Evolutionary conservation across 2,113 vertebrate species (phyloP).

Genomic region (Antigone vipio): DNA sequence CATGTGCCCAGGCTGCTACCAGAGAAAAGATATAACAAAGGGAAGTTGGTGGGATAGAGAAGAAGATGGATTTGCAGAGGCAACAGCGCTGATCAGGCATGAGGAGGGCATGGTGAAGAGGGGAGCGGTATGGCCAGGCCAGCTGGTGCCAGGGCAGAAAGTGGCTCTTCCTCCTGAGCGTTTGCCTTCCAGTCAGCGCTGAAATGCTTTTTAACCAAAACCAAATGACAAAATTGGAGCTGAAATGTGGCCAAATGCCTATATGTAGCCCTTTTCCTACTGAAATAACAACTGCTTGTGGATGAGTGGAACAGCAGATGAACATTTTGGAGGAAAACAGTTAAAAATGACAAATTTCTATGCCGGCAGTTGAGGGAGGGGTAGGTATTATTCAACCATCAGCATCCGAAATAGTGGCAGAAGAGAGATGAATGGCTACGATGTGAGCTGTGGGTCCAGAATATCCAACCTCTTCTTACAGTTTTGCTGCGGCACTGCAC

Average conservation of each 20-base stretch:
- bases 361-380: neutral
- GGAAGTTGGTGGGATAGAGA: neutral
- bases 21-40: neutral
- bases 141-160: neutral
- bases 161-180: neutral
- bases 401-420: neutral
- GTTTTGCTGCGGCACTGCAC: neutral
- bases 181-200: neutral
- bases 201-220: neutral
- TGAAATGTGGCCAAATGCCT: neutral
- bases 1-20: neutral
- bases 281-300: neutral
- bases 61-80: neutral
- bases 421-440: neutral
- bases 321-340: neutral
- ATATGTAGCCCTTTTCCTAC: neutral
- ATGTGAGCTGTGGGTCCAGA: neutral
- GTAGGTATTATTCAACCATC: neutral
- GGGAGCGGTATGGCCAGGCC: fast-evolving
- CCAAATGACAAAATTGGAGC: neutral
- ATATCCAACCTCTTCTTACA: neutral
- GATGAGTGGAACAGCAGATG: neutral
- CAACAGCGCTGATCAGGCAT: neutral
- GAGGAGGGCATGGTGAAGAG: neutral
- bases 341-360: neutral